A percentile compares a stretch with the other conserved stretches of the same genome.
Evolutionary conservation across 2,888 invertebrate species (phyloP).

Genomic region (Rotaria socialis): DNA sequence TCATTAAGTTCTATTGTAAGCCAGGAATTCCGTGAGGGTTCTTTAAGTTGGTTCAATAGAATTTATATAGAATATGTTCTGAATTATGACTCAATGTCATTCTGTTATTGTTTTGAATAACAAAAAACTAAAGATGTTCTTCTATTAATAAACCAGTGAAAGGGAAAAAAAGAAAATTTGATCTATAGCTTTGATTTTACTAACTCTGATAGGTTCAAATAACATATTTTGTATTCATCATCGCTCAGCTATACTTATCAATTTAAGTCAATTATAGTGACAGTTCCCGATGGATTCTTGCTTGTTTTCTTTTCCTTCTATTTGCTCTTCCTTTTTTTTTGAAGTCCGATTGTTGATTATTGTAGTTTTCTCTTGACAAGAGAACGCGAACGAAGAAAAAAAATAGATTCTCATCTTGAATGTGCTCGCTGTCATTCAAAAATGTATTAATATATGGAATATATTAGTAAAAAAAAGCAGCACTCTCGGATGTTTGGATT

Average conservation of each 20-base stretch:
- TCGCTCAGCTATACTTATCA: neutral
- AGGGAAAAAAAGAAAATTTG: neutral
- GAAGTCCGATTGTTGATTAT: neutral
- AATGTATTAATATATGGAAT: constrained; percentile 19
- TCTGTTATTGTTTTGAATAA: too few species aligned
- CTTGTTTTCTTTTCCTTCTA: neutral
- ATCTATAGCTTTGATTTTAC: neutral
- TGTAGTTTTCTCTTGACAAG: neutral
- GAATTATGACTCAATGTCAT: neutral
- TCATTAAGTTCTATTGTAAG: neutral
- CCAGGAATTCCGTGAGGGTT: neutral
- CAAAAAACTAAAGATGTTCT: too few species aligned
- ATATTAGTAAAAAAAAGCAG: neutral
- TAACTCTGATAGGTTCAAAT: neutral
- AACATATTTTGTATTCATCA: neutral
- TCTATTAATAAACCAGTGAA: neutral
- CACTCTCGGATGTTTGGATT: neutral
- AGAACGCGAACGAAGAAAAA: neutral
- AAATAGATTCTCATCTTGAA: neutral
- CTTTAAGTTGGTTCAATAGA: neutral
- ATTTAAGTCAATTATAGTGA: neutral
- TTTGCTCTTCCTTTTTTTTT: too few species aligned
- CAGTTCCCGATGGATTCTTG: neutral
- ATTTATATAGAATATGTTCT: too few species aligned
- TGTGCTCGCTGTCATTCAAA: neutral